A percentile compares a stretch with the other conserved stretches of the same genome.
Evolutionary conservation across 2,797 vertebrate species (phyloP).

Genomic region (Sebastes matsubarae): DNA sequence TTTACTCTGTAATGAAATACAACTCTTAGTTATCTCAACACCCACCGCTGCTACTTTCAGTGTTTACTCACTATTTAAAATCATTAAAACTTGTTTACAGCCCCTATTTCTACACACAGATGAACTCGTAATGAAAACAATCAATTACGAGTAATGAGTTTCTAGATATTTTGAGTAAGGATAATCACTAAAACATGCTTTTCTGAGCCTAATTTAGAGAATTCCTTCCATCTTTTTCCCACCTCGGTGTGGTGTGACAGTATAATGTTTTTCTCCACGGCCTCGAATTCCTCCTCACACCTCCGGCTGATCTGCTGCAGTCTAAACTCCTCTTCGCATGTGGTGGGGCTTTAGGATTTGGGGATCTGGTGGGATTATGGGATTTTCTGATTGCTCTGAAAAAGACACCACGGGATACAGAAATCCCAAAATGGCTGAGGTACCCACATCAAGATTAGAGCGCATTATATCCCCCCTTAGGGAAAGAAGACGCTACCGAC

Average conservation of each 20-base stretch:
- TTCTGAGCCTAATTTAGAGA: not conserved
- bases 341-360: conserved; percentile 65
- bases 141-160: not conserved
- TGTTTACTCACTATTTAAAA: not conserved
- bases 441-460: conserved; percentile 77
- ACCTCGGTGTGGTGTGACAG: not conserved
- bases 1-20: not conserved
- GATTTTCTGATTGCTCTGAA: conserved; percentile 77
- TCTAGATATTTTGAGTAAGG: not conserved
- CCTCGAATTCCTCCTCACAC: conserved; percentile 42
- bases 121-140: conserved; percentile 3
- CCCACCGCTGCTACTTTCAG: not conserved
- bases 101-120: not conserved
- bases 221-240: not conserved
- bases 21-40: conserved; percentile 3
- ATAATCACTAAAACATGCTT: not conserved
- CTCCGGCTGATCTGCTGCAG: conserved; percentile 46
- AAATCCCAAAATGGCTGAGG: conserved; percentile 74
- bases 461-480: conserved; percentile 54
- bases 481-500: conserved; percentile 37
- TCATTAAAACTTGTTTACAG: conserved; percentile 5
- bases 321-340: conserved; percentile 62
- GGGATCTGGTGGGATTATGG: conserved; percentile 75
- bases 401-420: conserved; percentile 72
- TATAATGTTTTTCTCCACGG: not conserved